A percentile compares a stretch with the other conserved stretches of the same genome.
Evolutionary conservation across 2,888 invertebrate species (phyloP).

Genomic region (Agriopis leucophaearia): DNA sequence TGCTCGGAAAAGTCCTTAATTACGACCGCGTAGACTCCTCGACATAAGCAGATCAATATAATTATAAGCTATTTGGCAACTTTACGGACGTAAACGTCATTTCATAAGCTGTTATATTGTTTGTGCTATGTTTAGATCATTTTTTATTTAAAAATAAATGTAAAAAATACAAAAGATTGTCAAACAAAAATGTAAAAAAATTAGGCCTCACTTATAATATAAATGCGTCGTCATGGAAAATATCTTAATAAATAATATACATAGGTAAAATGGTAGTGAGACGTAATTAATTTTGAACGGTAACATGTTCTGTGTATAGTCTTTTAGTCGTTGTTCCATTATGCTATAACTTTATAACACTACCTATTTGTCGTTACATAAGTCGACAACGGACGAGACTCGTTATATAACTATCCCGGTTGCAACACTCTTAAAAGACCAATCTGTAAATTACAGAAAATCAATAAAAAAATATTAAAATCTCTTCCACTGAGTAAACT

Average conservation of each 20-base stretch:
- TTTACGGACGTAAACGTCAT: constrained; percentile 79
- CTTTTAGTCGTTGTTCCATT: constrained; percentile 82
- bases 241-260: constrained; percentile 74
- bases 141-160: constrained; percentile 50
- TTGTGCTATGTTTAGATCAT: constrained; percentile 65
- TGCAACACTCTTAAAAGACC: constrained; percentile 85
- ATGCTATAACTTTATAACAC: constrained; percentile 63
- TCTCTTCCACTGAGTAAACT: constrained; percentile 30
- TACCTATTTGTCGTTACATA: constrained; percentile 55
- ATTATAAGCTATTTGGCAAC: constrained; percentile 82
- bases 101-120: constrained; percentile 64
- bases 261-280: constrained; percentile 59
- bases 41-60: constrained; percentile 68
- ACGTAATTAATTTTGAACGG: constrained; percentile 52
- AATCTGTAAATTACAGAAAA: constrained; percentile 78
- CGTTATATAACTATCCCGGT: constrained; percentile 79
- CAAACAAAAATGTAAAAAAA: constrained; percentile 69
- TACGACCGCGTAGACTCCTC: constrained; percentile 58
- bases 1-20: constrained; percentile 56
- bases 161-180: constrained; percentile 63
- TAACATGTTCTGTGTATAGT: constrained; percentile 61
- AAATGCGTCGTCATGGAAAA: constrained; percentile 82
- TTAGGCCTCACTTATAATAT: constrained; percentile 81
- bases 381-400: constrained; percentile 59
- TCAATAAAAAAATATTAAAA: constrained; percentile 40